Conservation (phyloP, 2,113 vertebrate genomes). For the Sinocyclocheilus grahami region DNA sequence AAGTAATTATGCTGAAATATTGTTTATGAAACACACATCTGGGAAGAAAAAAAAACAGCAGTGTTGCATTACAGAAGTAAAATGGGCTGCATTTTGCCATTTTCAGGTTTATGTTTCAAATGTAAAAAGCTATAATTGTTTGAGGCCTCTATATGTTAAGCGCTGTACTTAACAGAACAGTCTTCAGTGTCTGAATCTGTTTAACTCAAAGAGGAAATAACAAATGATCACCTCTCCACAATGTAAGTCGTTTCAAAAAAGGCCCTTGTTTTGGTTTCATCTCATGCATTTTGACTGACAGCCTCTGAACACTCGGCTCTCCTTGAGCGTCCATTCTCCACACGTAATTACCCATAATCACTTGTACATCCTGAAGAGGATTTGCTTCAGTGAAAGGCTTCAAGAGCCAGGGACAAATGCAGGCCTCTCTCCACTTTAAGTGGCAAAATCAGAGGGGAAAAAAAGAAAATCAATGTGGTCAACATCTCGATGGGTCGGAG, state of each 20-base stretch:
- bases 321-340: conserved; percentile 31
- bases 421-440: conserved; percentile 22
- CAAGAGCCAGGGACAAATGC: conserved; percentile 17
- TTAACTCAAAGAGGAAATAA: neutral
- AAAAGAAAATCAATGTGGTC: conserved; percentile 43
- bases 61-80: neutral
- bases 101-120: neutral
- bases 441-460: conserved; percentile 21
- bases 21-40: neutral
- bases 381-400: conserved; percentile 37
- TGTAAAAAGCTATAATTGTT: neutral
- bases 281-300: neutral
- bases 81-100: neutral
- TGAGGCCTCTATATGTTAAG: neutral
- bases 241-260: neutral
- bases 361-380: conserved; percentile 44
- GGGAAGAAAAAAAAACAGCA: neutral
- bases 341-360: conserved; percentile 55
- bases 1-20: neutral
- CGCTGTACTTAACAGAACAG: no score
- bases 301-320: conserved; percentile 20
- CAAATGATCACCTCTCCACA: neutral
- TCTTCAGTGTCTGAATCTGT: neutral
- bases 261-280: conserved; percentile 10
- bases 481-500: conserved; percentile 41